Percentiles rank a stretch among this genome's conserved stretches.
These are phyloP conservation scores for Zoanthus sociatus DNA, from an alignment of 92 coral and sea anemone species.

Conservation along the genomic window DNA sequence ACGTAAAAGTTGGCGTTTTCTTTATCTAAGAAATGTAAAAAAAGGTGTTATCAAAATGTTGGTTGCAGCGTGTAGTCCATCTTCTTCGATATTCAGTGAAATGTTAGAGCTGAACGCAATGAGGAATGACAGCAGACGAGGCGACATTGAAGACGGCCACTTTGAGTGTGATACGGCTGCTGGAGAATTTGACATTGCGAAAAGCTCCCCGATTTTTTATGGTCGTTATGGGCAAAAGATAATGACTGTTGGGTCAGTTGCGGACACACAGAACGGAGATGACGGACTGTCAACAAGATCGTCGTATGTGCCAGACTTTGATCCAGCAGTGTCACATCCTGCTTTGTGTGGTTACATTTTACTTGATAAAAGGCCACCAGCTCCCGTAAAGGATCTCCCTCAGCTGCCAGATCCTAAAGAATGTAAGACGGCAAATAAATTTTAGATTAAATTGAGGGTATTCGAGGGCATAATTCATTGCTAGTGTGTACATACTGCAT, in stretches of 20 bases:
- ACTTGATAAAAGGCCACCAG: slow-evolving; percentile 86
- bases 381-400: slow-evolving; percentile 54
- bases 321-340: slow-evolving; percentile 87
- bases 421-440: slow-evolving; percentile 63
- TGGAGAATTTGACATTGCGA: slow-evolving; percentile 81
- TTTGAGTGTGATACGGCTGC: slow-evolving; percentile 44
- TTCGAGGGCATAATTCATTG: neutral
- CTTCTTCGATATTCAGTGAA: slow-evolving; percentile 89
- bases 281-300: slow-evolving; percentile 74
- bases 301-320: slow-evolving; percentile 79
- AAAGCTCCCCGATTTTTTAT: slow-evolving; percentile 90
- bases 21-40: neutral
- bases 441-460: neutral
- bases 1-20: neutral
- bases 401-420: slow-evolving; percentile 83
- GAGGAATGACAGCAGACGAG: slow-evolving; percentile 66
- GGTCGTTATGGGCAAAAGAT: slow-evolving; percentile 91
- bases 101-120: slow-evolving; percentile 82
- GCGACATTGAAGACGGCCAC: slow-evolving; percentile 65
- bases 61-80: slow-evolving; percentile 84
- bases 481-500: too few species aligned
- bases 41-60: slow-evolving; percentile 60
- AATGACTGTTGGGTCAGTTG: slow-evolving; percentile 66
- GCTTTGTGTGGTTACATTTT: slow-evolving; percentile 90
- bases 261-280: slow-evolving; percentile 66